These are phyloP conservation scores for Gambusia affinis DNA, from an alignment of 2,113 vertebrate species.

Conservation along the genomic window DNA sequence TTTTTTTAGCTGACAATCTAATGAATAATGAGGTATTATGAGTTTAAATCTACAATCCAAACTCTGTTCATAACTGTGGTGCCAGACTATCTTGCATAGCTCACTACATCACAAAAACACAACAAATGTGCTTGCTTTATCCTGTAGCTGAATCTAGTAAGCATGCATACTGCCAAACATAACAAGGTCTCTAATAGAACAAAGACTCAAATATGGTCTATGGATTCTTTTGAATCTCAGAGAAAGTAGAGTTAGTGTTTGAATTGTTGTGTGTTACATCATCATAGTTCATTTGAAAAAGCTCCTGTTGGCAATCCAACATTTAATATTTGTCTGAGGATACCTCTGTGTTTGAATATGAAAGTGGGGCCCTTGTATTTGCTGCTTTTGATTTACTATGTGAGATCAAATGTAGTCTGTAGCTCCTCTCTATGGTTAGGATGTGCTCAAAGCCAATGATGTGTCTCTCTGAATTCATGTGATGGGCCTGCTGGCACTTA, in stretches of 20 bases:
- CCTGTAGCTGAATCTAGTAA: constrained; percentile 8
- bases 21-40: not conserved
- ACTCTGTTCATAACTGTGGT: not conserved
- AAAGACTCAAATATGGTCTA: constrained; percentile 10
- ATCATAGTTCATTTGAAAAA: constrained; percentile 30
- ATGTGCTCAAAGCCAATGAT: constrained; percentile 32
- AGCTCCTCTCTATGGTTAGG: constrained; percentile 31
- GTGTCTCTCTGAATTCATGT: constrained; percentile 43
- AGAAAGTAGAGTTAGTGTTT: constrained; percentile 14
- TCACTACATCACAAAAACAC: not conserved
- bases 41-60: not conserved
- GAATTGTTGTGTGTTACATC: constrained; percentile 21
- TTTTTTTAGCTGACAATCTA: not conserved
- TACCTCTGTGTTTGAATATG: not conserved
- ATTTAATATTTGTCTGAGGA: constrained; percentile 30
- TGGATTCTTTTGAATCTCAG: constrained; percentile 29
- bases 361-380: constrained; percentile 33
- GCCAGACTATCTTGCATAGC: not conserved
- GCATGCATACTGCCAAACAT: constrained; percentile 8
- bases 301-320: constrained; percentile 32
- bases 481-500: constrained; percentile 29
- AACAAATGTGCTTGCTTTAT: constrained; percentile 11
- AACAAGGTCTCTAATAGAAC: not conserved
- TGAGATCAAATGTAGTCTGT: constrained; percentile 32
- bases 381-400: constrained; percentile 44